These are phyloP conservation scores for Odontamblyopus rebecca DNA, from an alignment of 2,797 vertebrate species.

Conservation along the genomic window DNA sequence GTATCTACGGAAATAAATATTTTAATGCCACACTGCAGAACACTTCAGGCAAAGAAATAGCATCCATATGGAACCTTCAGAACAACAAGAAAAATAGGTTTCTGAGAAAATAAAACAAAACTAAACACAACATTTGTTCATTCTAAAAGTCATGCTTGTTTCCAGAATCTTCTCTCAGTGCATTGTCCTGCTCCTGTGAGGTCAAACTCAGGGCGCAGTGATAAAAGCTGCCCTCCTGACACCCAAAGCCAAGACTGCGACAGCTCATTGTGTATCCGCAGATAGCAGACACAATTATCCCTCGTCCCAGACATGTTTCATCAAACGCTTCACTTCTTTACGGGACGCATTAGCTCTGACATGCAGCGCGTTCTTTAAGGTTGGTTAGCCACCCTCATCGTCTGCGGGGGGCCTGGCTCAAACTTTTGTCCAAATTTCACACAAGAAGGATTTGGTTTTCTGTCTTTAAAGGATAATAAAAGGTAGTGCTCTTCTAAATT, in stretches of 20 bases:
- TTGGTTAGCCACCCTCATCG: slow-evolving; percentile 61
- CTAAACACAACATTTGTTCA: slow-evolving; percentile 29
- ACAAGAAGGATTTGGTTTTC: slow-evolving; percentile 59
- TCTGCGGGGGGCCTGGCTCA: slow-evolving; percentile 32
- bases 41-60: too few relatives aligned
- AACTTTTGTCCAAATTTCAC: slow-evolving; percentile 58
- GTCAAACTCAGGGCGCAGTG: slow-evolving; percentile 65
- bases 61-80: too few relatives aligned
- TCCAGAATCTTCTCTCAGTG: slow-evolving; percentile 52
- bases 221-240: slow-evolving; percentile 76
- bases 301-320: slow-evolving; percentile 47
- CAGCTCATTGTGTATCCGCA: slow-evolving; percentile 67
- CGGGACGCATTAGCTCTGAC: slow-evolving; percentile 27
- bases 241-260: slow-evolving; percentile 63
- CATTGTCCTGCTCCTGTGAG: slow-evolving; percentile 52
- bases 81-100: neutral
- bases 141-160: slow-evolving; percentile 24
- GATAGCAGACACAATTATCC: slow-evolving; percentile 69
- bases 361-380: slow-evolving; percentile 54
- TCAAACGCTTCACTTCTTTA: slow-evolving; percentile 44
- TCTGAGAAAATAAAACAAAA: slow-evolving; percentile 26
- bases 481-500: neutral
- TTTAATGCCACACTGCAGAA: too few relatives aligned
- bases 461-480: neutral
- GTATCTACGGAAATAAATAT: too few relatives aligned